Evolutionary conservation across 2,797 vertebrate species (phyloP).

Genomic region (Pristis pectinata): DNA sequence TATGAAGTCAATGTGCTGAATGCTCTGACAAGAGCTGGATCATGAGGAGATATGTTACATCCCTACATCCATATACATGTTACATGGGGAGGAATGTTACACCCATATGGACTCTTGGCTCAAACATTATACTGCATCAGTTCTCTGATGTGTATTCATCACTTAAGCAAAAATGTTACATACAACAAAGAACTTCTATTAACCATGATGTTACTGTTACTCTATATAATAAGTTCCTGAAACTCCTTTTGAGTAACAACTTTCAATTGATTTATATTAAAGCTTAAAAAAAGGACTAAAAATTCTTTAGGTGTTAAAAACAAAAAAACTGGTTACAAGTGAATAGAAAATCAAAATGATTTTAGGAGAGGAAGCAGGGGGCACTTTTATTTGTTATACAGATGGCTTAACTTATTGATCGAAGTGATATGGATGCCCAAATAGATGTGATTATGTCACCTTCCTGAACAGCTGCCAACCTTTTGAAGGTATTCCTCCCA

Average conservation of each 20-base stretch:
- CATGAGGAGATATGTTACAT: not conserved
- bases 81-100: too few species aligned
- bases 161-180: not conserved
- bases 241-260: not conserved
- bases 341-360: not conserved
- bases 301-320: too few species aligned
- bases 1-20: not conserved
- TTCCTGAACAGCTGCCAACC: too few species aligned
- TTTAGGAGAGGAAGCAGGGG: not conserved
- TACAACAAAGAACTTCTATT: not conserved
- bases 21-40: not conserved
- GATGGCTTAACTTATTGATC: too few species aligned
- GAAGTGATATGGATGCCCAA: too few species aligned
- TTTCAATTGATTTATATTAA: not conserved
- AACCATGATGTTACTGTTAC: not conserved
- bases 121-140: not conserved
- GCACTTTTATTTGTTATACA: not conserved
- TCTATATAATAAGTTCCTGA: not conserved
- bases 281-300: not conserved
- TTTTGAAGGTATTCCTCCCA: too few species aligned
- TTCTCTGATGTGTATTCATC: not conserved
- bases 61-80: too few species aligned
- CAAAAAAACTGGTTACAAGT: not conserved
- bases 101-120: too few species aligned
- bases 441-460: too few species aligned